Evolutionary conservation across 2,888 invertebrate genomes (phyloP).

Genomic region (Lycia hirtaria): DNA sequence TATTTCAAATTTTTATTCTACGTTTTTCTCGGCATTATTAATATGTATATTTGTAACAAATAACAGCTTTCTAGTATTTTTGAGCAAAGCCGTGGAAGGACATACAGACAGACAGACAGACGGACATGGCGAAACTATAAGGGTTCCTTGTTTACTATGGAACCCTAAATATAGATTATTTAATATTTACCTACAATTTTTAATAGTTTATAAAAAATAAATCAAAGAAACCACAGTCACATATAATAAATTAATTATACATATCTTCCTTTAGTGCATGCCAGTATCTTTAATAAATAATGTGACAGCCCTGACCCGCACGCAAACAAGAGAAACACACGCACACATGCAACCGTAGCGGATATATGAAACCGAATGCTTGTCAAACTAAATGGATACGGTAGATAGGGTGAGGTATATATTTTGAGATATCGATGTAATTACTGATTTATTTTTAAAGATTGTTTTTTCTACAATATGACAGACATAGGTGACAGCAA

Average conservation of each 20-base stretch:
- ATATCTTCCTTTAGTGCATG: conserved; percentile 21
- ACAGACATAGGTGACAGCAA: too few species aligned
- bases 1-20: too few species aligned
- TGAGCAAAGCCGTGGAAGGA: too few species aligned
- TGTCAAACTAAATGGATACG: conserved; percentile 85
- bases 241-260: not conserved
- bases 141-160: too few species aligned
- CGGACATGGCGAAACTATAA: too few species aligned
- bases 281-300: conserved; percentile 16
- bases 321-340: conserved; percentile 50
- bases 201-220: not conserved
- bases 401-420: conserved; percentile 56
- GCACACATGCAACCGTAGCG: conserved; percentile 49
- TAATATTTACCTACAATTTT: too few species aligned
- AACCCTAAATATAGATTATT: too few species aligned
- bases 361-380: conserved; percentile 83
- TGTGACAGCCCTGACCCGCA: conserved; percentile 39
- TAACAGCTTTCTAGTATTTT: too few species aligned
- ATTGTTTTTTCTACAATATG: too few species aligned
- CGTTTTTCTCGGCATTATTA: too few species aligned
- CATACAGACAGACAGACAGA: too few species aligned
- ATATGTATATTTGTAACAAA: too few species aligned
- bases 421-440: conserved; percentile 31
- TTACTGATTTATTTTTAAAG: not conserved
- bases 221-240: not conserved